Conservation (phyloP, 2,113 vertebrate species). For the Heterotilapia buettikoferi region DNA sequence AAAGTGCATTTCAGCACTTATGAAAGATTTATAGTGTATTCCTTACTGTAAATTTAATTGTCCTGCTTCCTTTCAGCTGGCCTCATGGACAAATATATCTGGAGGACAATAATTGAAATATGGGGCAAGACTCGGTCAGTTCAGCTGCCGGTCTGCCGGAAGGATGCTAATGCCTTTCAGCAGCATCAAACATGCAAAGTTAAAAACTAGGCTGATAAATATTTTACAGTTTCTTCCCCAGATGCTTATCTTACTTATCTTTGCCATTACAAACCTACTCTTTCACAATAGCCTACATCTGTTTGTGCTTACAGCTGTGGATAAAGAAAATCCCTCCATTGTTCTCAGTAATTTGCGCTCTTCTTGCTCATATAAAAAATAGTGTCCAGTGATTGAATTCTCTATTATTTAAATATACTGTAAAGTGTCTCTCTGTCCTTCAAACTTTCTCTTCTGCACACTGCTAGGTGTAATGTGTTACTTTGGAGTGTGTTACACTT, state of each 20-base stretch:
- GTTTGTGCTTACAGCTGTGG: conserved; percentile 10
- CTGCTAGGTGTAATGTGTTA: not conserved
- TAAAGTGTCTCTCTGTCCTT: not conserved
- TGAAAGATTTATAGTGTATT: conserved; percentile 40
- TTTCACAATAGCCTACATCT: not conserved
- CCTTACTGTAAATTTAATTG: conserved; percentile 43
- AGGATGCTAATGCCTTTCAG: conserved; percentile 38
- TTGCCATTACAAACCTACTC: not conserved
- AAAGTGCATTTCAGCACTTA: conserved; percentile 35
- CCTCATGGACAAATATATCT: conserved; percentile 13
- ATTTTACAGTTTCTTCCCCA: conserved; percentile 23
- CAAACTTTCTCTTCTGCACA: not conserved
- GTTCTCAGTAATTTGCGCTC: not conserved
- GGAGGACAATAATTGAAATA: conserved; percentile 44
- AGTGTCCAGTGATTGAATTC: not conserved
- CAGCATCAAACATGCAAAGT: conserved; percentile 30
- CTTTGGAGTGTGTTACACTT: not conserved
- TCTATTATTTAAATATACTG: not conserved
- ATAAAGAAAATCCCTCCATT: not conserved
- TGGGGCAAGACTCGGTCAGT: not conserved
- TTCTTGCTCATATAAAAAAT: not conserved
- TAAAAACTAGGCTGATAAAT: conserved; percentile 38
- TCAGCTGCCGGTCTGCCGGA: conserved; percentile 17
- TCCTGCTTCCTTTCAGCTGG: conserved; percentile 17
- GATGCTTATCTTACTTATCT: conserved; percentile 33